Evolutionary conservation across 1,140 invertebrate species (phyloP), one percentile per base, ranked within the genome.

Genomic region (Drosophila repleta): DNA sequence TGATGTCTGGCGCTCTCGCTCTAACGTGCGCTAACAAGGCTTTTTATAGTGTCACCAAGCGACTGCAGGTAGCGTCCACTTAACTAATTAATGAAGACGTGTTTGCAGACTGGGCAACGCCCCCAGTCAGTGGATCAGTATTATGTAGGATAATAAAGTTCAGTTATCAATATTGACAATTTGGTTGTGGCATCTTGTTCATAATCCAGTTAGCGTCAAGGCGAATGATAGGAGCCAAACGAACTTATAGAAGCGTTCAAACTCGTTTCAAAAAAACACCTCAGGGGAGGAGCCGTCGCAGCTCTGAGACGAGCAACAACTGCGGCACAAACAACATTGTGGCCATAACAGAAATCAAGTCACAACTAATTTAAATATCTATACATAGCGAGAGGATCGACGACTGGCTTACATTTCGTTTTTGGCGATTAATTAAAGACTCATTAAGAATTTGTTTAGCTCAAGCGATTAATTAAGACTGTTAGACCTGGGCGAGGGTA

Each of bases 401-500:
- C 48, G 55, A 58, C 52, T 63, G 61, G 56, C 52, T 51, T 71
- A 67, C 52, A 66, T 79, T 72, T 79, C 67, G 69, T 56, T 79
- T 35, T 66, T 72, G 62, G 70, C 84, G 72, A 87, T 87, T 87
- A 89, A 87, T 87, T 87, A 87, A 89, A 89, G 75, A 71, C 79
- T 88, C 84, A 89, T 89, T 87, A 89, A 64, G 79, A 88, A 88
- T 88, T 83, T 89, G 84, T 87, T 79, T 53, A 83, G 46, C 68
- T 67, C 43, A 46, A 20, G 49, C 74, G 71, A 82, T 87, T 82
- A 82, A 85, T 88, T 78, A 85, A 81, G 69, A 78, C 77, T 78
- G 70, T 88, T 82, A 75, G 75, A 74, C 58, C 46, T 57, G 55
- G 67, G 5, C 78, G 65, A 76, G 72, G 60, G 63, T 45, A 41